Evolutionary conservation across 2,888 invertebrate species (phyloP).

Genomic region (Sturmia bella): DNA sequence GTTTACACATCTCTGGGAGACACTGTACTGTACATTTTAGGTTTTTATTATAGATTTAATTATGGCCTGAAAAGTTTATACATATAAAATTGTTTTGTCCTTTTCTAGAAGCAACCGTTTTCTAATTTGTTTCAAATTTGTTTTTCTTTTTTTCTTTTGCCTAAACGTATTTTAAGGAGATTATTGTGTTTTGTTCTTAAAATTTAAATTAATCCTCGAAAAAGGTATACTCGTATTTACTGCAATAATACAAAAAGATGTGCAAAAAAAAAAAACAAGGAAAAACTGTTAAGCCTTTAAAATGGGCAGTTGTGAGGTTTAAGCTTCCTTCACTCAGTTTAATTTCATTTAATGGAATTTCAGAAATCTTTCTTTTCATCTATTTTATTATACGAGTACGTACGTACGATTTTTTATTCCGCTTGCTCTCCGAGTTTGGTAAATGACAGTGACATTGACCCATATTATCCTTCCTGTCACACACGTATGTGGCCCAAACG

Average conservation of each 20-base stretch:
- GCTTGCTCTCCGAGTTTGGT: neutral
- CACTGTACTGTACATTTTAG: no score
- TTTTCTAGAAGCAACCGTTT: conserved; percentile 10
- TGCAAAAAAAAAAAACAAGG: neutral
- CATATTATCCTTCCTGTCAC: conserved; percentile 67
- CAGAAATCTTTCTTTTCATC: conserved; percentile 19
- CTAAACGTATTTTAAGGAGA: conserved; percentile 25
- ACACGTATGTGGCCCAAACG: conserved; percentile 59
- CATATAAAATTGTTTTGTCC: conserved; percentile 21
- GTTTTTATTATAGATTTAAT: conserved; percentile 30
- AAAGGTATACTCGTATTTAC: no score
- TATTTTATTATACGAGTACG: conserved; percentile 3
- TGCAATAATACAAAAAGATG: neutral
- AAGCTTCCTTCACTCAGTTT: conserved; percentile 37
- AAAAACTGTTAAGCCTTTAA: conserved; percentile 5
- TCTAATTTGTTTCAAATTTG: conserved; percentile 8
- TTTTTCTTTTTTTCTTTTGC: neutral
- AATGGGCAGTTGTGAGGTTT: neutral
- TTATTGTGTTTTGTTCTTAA: conserved; percentile 13
- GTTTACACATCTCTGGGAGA: no score
- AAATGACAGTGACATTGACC: conserved; percentile 65
- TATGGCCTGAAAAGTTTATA: conserved; percentile 18
- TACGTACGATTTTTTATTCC: neutral
- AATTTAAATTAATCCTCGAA: neutral
- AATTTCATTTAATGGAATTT: conserved; percentile 36